phyloP scores from a whole-genome alignment of 1,140 invertebrate species.

The Orius laevigatus region DNA sequence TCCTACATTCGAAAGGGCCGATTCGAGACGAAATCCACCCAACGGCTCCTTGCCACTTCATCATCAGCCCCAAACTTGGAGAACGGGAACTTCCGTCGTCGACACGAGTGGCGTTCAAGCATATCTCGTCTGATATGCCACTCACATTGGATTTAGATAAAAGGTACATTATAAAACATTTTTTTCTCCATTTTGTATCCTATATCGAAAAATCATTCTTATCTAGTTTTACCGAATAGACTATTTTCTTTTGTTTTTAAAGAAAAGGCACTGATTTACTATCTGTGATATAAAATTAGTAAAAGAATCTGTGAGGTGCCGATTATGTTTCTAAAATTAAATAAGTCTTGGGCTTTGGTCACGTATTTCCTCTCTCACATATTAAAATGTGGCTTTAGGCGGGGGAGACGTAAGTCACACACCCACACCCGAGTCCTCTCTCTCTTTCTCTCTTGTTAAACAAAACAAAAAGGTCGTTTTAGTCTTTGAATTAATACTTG shows the following conservation, averaged over 20 bases:
- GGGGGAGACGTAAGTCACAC: background rate
- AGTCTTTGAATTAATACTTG: no score
- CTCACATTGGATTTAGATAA: constrained; percentile 3
- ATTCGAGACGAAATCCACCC: constrained; percentile 11
- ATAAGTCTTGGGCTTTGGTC: background rate
- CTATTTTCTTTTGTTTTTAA: background rate
- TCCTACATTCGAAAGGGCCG: constrained; percentile 27
- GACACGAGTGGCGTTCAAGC: constrained; percentile 19
- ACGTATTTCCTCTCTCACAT: constrained; percentile 2
- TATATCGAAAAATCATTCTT: no score
- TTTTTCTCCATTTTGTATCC: background rate
- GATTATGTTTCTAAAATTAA: no score
- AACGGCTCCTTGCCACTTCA: constrained; percentile 3
- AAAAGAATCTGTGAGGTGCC: no score
- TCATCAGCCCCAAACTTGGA: constrained; percentile 15
- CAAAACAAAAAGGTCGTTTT: no score
- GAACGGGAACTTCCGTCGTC: constrained; percentile 16
- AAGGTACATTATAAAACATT: background rate
- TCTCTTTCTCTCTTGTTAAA: background rate
- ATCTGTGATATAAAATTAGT: no score
- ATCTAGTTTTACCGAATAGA: constrained; percentile 1
- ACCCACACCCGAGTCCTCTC: background rate
- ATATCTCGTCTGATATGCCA: constrained; percentile 19
- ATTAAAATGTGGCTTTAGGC: background rate
- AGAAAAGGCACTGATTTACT: background rate